Evolutionary conservation across 2,888 invertebrate genomes (phyloP).

Genomic region (Napeogenes sylphis): DNA sequence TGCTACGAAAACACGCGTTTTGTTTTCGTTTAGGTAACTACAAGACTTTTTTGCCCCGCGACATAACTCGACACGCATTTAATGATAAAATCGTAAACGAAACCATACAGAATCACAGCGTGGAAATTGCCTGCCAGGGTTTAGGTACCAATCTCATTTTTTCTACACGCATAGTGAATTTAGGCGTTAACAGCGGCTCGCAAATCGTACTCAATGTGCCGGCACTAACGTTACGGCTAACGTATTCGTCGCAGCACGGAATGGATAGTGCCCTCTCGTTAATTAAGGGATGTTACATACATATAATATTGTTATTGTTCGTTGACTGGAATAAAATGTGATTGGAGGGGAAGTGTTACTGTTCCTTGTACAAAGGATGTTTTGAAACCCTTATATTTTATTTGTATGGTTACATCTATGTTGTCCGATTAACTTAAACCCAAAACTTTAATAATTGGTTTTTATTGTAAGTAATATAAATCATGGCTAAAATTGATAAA

Average conservation of each 20-base stretch:
- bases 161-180: slow-evolving; percentile 16
- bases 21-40: too few species aligned
- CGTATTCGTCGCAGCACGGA: slow-evolving; percentile 36
- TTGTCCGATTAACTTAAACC: too few species aligned
- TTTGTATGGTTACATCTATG: too few species aligned
- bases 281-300: slow-evolving; percentile 23
- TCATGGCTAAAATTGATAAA: slow-evolving; percentile 8
- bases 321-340: slow-evolving; percentile 1
- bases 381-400: background rate
- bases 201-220: slow-evolving; percentile 58
- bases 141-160: slow-evolving; percentile 19
- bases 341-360: background rate
- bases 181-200: slow-evolving; percentile 35
- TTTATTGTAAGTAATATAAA: too few species aligned
- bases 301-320: background rate
- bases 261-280: slow-evolving; percentile 26
- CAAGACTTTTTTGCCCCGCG: too few species aligned
- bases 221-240: slow-evolving; percentile 40
- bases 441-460: background rate
- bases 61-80: background rate
- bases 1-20: too few species aligned
- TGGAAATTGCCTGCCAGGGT: slow-evolving; percentile 20
- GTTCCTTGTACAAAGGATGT: slow-evolving; percentile 6
- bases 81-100: background rate
- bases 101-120: slow-evolving; percentile 16